phyloP scores from a whole-genome alignment of 2,113 vertebrate species.

The Porphyrio hochstetteri region DNA sequence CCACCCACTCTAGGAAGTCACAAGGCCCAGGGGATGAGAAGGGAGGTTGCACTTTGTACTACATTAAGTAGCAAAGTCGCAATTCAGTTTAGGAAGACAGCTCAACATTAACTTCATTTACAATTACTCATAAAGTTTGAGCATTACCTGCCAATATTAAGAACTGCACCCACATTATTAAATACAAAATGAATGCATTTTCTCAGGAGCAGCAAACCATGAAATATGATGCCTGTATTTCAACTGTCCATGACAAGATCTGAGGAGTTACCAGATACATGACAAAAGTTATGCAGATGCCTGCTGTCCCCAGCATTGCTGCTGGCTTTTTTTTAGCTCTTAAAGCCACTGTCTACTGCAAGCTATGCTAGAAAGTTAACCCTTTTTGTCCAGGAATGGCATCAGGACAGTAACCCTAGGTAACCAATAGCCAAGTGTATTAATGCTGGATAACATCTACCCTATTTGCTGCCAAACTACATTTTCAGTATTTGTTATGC shows the following conservation, averaged over 20 bases:
- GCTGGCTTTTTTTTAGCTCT: background rate
- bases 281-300: background rate
- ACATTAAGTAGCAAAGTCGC: background rate
- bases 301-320: background rate
- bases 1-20: background rate
- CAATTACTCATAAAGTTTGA: background rate
- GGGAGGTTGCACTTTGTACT: background rate
- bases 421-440: background rate
- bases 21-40: background rate
- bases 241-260: background rate
- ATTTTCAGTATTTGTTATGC: background rate
- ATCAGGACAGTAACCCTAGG: background rate
- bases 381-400: background rate
- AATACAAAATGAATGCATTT: background rate
- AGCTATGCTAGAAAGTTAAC: background rate
- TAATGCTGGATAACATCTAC: background rate
- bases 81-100: background rate
- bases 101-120: conserved; percentile 23
- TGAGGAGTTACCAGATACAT: background rate
- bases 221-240: background rate
- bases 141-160: background rate
- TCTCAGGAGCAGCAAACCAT: background rate
- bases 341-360: background rate
- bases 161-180: background rate
- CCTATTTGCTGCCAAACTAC: background rate